Base-by-base conservation (phyloP, 2,888 invertebrate genomes). In the Odontomyia ornata region DNA sequence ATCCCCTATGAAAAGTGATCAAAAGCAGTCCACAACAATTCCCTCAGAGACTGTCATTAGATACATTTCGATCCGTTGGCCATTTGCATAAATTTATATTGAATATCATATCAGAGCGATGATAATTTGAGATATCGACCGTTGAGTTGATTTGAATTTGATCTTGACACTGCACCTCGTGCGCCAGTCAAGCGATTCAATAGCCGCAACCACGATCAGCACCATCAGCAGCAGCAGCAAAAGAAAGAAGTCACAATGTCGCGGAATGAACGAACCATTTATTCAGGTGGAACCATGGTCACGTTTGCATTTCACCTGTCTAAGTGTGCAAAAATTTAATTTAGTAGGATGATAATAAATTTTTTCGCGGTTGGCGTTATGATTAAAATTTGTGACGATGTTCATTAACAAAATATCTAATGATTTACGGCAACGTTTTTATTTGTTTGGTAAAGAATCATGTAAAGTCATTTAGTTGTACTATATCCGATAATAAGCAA, bases 221-320 rank as follows among this genome's bases (percentile, higher is more conserved):
- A n/a, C n/a, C n/a, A n/a, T n/a, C n/a, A n/a, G n/a, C n/a, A n/a
- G n/a, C 36, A 5, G 36, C 3, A 36, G 36, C 36, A 36, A 9
- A 3, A 36, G 36, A 5, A 5, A 36, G 36, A 36, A 36, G 36
- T 3, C 9, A 9, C n/a, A 64, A n/a, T 30, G 28, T 64, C 64
- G 30, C 64, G 13, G 15, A 9, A 30, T 18, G 3, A 30, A 11
- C 64, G 30, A 13, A 3, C 3, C 60, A 7, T 23, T 60, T 13
- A 60, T 64, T 64, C 64, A 64, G 18, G 64, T 18, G 18, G 28
- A 30, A 64, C 64, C 30, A 28, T 28, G n/a, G n/a, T 64, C 64
- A 64, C 64, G 64, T 64, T 64, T 64, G 13, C 28, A 64, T 64
- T 64, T 64, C 64, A 64, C 64, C 64, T 64, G 64, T 18, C 28